Conservation (phyloP, 2,888 invertebrate species). For the Trissonchulus sp. region DNA sequence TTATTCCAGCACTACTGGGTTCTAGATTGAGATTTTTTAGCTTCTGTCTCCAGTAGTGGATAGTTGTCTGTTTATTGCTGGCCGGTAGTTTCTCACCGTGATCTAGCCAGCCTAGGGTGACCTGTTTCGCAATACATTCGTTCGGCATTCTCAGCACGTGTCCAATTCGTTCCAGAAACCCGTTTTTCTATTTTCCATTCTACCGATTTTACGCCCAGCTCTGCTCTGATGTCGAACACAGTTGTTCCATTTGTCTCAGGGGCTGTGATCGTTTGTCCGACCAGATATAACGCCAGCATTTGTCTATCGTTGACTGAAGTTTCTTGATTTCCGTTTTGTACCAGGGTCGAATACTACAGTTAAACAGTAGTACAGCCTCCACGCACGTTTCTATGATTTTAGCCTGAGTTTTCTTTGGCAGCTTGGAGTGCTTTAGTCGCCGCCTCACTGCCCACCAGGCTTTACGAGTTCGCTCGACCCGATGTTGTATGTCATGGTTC, state of each 20-base stretch:
- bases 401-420: conserved; percentile 3
- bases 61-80: conserved; percentile 1
- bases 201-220: background rate
- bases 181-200: conserved; percentile 2
- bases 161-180: conserved; percentile 3
- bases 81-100: conserved; percentile 9
- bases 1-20: background rate
- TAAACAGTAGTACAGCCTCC: conserved; percentile 1
- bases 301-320: conserved; percentile 3
- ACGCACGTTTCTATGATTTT: conserved; percentile 18
- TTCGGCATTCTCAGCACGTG: conserved; percentile 1
- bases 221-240: background rate
- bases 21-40: background rate
- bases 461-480: conserved; percentile 11
- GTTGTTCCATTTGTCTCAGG: conserved; percentile 5
- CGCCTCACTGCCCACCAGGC: conserved; percentile 2
- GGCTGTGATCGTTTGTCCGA: background rate
- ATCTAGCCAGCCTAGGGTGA: background rate
- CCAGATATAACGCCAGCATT: conserved; percentile 15
- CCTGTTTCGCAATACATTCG: background rate
- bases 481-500: conserved; percentile 1
- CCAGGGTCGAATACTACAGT: conserved; percentile 9
- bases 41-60: background rate
- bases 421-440: conserved; percentile 1
- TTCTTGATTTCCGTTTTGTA: conserved; percentile 12